Percentiles rank a stretch among this genome's conserved stretches.
These are phyloP conservation scores for Tympanuchus pallidicinctus DNA, from an alignment of 2,113 vertebrate genomes.

Conservation along the genomic window DNA sequence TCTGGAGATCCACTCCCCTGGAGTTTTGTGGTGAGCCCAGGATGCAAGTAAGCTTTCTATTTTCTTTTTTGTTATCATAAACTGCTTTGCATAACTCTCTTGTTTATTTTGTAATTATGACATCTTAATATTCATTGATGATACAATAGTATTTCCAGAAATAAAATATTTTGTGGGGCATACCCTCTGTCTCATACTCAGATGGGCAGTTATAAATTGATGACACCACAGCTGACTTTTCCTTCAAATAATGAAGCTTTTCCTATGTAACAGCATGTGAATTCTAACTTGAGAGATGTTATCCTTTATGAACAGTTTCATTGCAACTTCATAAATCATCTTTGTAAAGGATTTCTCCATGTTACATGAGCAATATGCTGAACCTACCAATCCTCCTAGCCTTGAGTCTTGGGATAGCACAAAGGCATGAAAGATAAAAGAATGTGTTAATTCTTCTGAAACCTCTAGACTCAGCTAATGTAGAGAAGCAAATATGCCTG, in stretches of 20 bases:
- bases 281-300: constrained; percentile 36
- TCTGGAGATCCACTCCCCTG: too few species aligned
- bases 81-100: too few species aligned
- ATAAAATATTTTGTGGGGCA: constrained; percentile 8
- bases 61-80: too few species aligned
- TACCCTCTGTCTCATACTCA: constrained; percentile 20
- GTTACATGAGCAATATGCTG: constrained; percentile 35
- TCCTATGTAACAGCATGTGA: constrained; percentile 20
- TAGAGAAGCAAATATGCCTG: neutral
- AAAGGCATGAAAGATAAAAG: neutral
- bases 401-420: constrained; percentile 5
- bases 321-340: neutral
- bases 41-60: too few species aligned
- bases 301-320: constrained; percentile 39
- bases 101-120: too few species aligned
- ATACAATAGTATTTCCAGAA: neutral
- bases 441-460: constrained; percentile 19
- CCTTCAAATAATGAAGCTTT: constrained; percentile 57
- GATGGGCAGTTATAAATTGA: constrained; percentile 31
- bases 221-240: constrained; percentile 50
- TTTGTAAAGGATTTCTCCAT: constrained; percentile 18
- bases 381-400: constrained; percentile 31
- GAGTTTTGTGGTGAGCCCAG: too few species aligned
- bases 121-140: too few species aligned
- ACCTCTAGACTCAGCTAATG: neutral